Evolutionary conservation across 2,888 invertebrate genomes (phyloP).

Genomic region (Cybosia mesomella): DNA sequence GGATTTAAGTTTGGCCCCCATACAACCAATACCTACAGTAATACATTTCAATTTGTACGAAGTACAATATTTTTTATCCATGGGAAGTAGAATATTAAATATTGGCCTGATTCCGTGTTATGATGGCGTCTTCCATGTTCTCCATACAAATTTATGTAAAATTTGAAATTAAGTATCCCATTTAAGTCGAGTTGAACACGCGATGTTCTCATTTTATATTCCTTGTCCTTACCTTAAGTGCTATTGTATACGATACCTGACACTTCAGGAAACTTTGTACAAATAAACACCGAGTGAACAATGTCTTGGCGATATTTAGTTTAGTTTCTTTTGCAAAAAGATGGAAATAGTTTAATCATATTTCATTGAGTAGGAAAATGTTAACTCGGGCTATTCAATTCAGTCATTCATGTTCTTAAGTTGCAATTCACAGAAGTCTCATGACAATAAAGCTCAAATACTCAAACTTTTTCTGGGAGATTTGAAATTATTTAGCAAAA

Average conservation of each 20-base stretch:
- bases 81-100: not conserved
- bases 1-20: no score
- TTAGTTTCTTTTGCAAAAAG: not conserved
- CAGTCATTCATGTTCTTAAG: not conserved
- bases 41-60: not conserved
- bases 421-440: not conserved
- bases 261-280: not conserved
- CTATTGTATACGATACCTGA: not conserved
- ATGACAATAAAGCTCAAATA: not conserved
- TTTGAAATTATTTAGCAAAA: not conserved
- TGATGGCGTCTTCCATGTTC: not conserved
- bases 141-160: not conserved
- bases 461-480: not conserved
- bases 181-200: conserved; percentile 34
- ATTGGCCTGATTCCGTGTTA: not conserved
- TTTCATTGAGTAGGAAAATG: not conserved
- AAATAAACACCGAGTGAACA: not conserved
- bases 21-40: not conserved
- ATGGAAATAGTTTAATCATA: not conserved
- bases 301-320: not conserved
- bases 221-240: conserved; percentile 14
- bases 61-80: not conserved
- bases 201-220: conserved; percentile 45
- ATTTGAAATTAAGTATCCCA: conserved; percentile 1
- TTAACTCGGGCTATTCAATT: not conserved